Conservation (phyloP, 2,113 vertebrate genomes). For the Seriola dumerili region DNA sequence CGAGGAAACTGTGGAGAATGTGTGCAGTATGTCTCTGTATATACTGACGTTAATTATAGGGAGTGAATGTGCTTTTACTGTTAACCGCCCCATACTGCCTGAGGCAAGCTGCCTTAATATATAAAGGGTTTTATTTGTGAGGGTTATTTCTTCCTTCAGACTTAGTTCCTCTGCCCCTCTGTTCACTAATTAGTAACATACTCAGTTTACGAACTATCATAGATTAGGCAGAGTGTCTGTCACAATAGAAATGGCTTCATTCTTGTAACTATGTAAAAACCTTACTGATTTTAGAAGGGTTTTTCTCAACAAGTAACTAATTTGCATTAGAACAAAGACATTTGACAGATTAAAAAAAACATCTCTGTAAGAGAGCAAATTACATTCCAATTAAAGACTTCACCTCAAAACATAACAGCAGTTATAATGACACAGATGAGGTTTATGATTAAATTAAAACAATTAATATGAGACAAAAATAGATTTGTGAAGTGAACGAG, state of each 20-base stretch:
- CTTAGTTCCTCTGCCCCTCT: slow-evolving; percentile 14
- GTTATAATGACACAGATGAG: background rate
- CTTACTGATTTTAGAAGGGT: background rate
- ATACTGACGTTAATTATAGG: slow-evolving; percentile 38
- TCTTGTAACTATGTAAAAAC: slow-evolving; percentile 7
- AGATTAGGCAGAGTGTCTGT: background rate
- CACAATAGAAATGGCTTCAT: background rate
- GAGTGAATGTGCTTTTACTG: slow-evolving; percentile 47
- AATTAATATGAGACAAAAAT: background rate
- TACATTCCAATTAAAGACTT: background rate
- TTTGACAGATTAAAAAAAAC: slow-evolving; percentile 24
- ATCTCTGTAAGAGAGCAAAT: background rate
- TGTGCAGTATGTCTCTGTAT: slow-evolving; percentile 36
- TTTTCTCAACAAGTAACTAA: slow-evolving; percentile 14
- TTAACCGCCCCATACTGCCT: slow-evolving; percentile 34
- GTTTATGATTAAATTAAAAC: background rate
- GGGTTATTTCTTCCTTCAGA: slow-evolving; percentile 7
- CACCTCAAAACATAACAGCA: background rate
- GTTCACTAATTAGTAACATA: slow-evolving; percentile 57
- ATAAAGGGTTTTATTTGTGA: slow-evolving; percentile 48
- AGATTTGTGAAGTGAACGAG: background rate
- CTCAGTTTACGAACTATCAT: slow-evolving; percentile 36
- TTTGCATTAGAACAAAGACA: slow-evolving; percentile 11
- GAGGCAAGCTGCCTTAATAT: slow-evolving; percentile 39
- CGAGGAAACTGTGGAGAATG: slow-evolving; percentile 18